Conservation (phyloP, 2,888 invertebrate genomes). For the Melanostoma mellinum region DNA sequence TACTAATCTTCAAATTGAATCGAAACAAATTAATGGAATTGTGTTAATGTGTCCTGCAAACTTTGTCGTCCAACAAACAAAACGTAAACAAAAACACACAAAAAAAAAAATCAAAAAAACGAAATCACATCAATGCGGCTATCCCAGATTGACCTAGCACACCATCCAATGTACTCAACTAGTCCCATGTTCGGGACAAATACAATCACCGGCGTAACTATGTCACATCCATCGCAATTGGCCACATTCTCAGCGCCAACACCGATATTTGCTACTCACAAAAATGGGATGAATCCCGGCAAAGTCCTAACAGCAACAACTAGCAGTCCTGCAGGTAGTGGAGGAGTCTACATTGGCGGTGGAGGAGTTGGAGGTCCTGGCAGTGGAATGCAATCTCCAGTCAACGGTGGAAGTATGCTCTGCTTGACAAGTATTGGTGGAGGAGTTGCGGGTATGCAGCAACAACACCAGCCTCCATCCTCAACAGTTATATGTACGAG, state of each 20-base stretch:
- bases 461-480: constrained; percentile 63
- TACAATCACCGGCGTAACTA: constrained; percentile 81
- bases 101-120: background rate
- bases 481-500: constrained; percentile 69
- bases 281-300: constrained; percentile 72
- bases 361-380: constrained; percentile 67
- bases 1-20: constrained; percentile 59
- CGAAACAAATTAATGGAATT: constrained; percentile 35
- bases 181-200: constrained; percentile 81
- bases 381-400: constrained; percentile 72
- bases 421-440: constrained; percentile 55
- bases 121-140: background rate
- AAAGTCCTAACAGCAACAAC: constrained; percentile 77
- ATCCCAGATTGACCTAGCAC: constrained; percentile 81
- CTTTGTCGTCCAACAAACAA: constrained; percentile 22
- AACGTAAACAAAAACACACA: constrained; percentile 10
- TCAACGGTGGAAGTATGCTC: constrained; percentile 57
- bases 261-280: constrained; percentile 79
- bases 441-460: constrained; percentile 58
- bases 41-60: constrained; percentile 21
- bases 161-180: constrained; percentile 82
- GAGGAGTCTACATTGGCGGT: constrained; percentile 47
- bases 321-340: constrained; percentile 67
- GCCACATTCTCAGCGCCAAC: constrained; percentile 81
- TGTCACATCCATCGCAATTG: constrained; percentile 82